phyloP scores from a whole-genome alignment of 30 jellyfish, hydroid and myxozoan species.

The Chironex yamaguchii region DNA sequence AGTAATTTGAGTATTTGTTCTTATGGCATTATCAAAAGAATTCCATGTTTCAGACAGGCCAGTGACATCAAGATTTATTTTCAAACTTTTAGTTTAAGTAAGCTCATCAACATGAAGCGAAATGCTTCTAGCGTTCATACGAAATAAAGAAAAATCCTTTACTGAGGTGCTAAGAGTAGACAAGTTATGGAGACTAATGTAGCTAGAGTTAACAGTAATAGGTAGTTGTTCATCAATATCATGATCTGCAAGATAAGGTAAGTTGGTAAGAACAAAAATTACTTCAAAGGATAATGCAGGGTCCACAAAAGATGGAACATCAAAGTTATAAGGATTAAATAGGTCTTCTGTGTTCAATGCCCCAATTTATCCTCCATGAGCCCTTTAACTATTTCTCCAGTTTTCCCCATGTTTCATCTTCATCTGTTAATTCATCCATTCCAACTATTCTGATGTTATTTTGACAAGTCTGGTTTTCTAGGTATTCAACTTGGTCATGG shows the following conservation, averaged over 20 bases:
- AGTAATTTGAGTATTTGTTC: too few relatives aligned
- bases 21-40: not conserved
- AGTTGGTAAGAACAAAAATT: not conserved
- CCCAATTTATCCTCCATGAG: constrained; percentile 9
- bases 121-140: not conserved
- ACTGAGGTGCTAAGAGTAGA: not conserved
- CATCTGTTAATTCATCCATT: not conserved
- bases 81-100: not conserved
- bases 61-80: not conserved
- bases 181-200: not conserved
- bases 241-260: not conserved
- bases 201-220: not conserved
- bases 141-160: not conserved
- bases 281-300: not conserved
- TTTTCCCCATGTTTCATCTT: constrained; percentile 5
- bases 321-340: not conserved
- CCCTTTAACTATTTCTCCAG: not conserved
- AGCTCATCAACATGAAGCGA: not conserved
- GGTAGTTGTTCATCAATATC: not conserved
- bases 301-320: not conserved
- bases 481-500: constrained; percentile 7
- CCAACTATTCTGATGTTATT: constrained; percentile 15
- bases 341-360: not conserved
- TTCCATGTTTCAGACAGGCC: not conserved
- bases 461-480: not conserved